Percentiles rank a stretch among this genome's conserved stretches.
Conservation (phyloP, 2,888 invertebrate species). For the Venusia cambrica region DNA sequence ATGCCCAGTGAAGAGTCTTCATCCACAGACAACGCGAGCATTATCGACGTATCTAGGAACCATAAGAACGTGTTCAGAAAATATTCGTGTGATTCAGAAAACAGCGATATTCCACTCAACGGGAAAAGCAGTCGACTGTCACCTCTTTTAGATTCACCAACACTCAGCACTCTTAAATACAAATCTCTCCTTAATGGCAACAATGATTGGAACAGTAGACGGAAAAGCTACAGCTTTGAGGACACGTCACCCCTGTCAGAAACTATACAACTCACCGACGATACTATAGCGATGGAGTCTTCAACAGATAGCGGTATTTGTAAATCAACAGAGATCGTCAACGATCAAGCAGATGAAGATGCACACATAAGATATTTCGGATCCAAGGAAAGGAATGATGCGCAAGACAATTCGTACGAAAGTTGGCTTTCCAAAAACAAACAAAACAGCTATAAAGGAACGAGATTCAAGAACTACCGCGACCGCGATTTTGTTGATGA, state of each 20-base stretch:
- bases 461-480: conserved; percentile 47
- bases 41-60: conserved; percentile 60
- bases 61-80: conserved; percentile 53
- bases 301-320: conserved; percentile 90
- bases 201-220: conserved; percentile 85
- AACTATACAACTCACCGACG: conserved; percentile 57
- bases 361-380: conserved; percentile 34
- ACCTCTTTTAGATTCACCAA: conserved; percentile 61
- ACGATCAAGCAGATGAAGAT: conserved; percentile 51
- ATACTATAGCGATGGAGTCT: conserved; percentile 83
- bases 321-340: conserved; percentile 85
- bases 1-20: conserved; percentile 82
- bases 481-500: conserved; percentile 49
- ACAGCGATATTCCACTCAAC: conserved; percentile 50
- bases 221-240: conserved; percentile 89
- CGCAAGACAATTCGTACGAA: conserved; percentile 60
- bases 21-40: conserved; percentile 69
- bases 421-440: conserved; percentile 70
- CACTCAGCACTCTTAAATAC: conserved; percentile 66
- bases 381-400: conserved; percentile 40
- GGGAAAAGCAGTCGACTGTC: conserved; percentile 51
- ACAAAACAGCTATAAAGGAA: conserved; percentile 46
- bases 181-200: conserved; percentile 65
- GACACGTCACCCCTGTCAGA: conserved; percentile 62
- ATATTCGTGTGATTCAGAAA: conserved; percentile 62